Evolutionary conservation across 2,797 vertebrate genomes (phyloP).

Genomic region (Phoxinus dragarum): DNA sequence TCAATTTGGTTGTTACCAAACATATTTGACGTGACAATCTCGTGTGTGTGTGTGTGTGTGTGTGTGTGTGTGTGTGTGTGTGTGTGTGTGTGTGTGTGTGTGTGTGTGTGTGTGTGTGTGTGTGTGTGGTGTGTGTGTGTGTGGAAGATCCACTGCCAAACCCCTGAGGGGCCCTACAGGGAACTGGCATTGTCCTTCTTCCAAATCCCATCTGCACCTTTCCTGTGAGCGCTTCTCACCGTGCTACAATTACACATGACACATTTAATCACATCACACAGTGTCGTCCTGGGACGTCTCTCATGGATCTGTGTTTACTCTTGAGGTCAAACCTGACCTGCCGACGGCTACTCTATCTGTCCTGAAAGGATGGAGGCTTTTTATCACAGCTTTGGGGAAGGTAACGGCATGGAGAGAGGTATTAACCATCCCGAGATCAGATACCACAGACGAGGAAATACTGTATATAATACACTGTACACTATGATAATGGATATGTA

Average conservation of each 20-base stretch:
- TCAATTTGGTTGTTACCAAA: constrained; percentile 27
- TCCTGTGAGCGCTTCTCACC: constrained; percentile 50
- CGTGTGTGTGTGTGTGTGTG: neutral
- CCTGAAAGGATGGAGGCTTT: constrained; percentile 47
- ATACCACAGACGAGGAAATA: constrained; percentile 38
- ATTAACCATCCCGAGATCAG: constrained; percentile 27
- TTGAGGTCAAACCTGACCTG: constrained; percentile 38
- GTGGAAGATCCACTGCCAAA: constrained; percentile 31
- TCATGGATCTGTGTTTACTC: constrained; percentile 46
- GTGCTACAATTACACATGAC: constrained; percentile 60
- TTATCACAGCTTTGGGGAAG: constrained; percentile 34
- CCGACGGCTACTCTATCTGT: constrained; percentile 38
- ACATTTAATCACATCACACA: constrained; percentile 60
- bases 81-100: constrained; percentile 6
- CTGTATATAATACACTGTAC: constrained; percentile 13
- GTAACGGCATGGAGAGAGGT: constrained; percentile 19
- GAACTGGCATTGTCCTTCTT: constrained; percentile 38
- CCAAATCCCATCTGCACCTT: constrained; percentile 53
- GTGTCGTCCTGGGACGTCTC: constrained; percentile 48
- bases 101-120: neutral
- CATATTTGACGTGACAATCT: constrained; percentile 29
- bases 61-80: neutral
- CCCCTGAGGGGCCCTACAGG: constrained; percentile 39
- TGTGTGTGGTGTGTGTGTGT: neutral
- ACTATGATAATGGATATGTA: neutral